phyloP scores from a whole-genome alignment of 2,113 vertebrate genomes.

The Xenus cinereus region DNA sequence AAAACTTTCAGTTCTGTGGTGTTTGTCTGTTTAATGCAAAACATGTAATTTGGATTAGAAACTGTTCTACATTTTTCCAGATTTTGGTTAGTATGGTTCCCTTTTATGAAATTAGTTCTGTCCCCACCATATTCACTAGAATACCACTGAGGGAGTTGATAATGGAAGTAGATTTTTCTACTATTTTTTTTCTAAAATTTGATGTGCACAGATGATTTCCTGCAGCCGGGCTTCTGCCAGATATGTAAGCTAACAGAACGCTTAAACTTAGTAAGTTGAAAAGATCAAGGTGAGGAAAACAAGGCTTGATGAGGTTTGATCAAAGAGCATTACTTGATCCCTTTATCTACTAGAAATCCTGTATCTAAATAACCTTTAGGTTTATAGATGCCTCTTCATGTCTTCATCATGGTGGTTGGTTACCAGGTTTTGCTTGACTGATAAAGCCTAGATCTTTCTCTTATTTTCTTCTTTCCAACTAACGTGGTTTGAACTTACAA shows the following conservation, averaged over 20 bases:
- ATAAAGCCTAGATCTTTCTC: not conserved
- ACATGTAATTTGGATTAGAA: not conserved
- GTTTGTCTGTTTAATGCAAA: not conserved
- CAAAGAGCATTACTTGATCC: not conserved
- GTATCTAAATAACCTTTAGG: not conserved
- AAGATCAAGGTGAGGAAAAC: not conserved
- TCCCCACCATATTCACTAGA: accelerated
- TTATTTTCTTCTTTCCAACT: not conserved
- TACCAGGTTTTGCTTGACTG: not conserved
- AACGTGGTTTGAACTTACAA: not conserved
- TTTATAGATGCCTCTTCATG: not conserved
- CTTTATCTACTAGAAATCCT: not conserved
- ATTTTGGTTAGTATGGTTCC: not conserved
- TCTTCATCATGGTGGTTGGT: not conserved
- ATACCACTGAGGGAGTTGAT: not conserved
- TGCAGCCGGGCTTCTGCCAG: not conserved
- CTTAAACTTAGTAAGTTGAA: not conserved
- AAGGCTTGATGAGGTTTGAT: not conserved
- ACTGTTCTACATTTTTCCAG: not conserved
- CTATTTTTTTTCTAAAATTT: not conserved
- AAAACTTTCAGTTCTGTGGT: not conserved
- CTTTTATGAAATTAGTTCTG: not conserved
- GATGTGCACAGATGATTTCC: not conserved
- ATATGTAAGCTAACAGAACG: not conserved
- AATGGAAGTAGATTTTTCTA: not conserved